Evolutionary conservation across 2,113 vertebrate species (phyloP).

Genomic region (Rhea pennata): DNA sequence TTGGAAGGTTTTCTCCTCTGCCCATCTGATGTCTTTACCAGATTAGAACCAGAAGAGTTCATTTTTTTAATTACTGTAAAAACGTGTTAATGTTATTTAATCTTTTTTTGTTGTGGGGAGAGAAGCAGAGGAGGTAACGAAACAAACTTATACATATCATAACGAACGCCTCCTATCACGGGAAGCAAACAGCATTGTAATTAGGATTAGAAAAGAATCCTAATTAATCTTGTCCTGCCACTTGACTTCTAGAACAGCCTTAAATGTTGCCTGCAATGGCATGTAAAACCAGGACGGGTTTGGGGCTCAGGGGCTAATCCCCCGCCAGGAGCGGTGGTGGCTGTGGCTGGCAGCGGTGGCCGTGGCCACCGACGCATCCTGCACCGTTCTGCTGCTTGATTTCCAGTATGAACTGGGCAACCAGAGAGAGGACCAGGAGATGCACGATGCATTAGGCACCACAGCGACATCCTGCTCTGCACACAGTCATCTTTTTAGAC

Average conservation of each 20-base stretch:
- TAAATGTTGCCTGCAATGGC: slow-evolving; percentile 34
- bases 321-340: not conserved
- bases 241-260: slow-evolving; percentile 66
- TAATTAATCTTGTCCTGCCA: slow-evolving; percentile 70
- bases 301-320: not conserved
- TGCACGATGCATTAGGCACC: not conserved
- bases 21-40: slow-evolving; percentile 57
- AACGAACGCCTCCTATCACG: slow-evolving; percentile 54
- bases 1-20: slow-evolving; percentile 55
- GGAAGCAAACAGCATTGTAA: slow-evolving; percentile 66
- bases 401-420: rapidly evolving
- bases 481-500: not conserved
- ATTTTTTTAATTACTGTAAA: slow-evolving; percentile 41
- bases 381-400: not conserved
- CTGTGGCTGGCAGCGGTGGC: not conserved
- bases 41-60: slow-evolving; percentile 43
- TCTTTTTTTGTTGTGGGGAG: slow-evolving; percentile 2
- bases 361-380: not conserved
- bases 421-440: not conserved
- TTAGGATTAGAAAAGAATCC: slow-evolving; percentile 69
- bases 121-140: slow-evolving; percentile 44
- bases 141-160: slow-evolving; percentile 57
- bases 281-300: slow-evolving; percentile 27
- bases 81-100: slow-evolving; percentile 58
- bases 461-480: not conserved